Base-by-base conservation (phyloP, 2,888 invertebrate genomes). In the Andrena bucephala region DNA sequence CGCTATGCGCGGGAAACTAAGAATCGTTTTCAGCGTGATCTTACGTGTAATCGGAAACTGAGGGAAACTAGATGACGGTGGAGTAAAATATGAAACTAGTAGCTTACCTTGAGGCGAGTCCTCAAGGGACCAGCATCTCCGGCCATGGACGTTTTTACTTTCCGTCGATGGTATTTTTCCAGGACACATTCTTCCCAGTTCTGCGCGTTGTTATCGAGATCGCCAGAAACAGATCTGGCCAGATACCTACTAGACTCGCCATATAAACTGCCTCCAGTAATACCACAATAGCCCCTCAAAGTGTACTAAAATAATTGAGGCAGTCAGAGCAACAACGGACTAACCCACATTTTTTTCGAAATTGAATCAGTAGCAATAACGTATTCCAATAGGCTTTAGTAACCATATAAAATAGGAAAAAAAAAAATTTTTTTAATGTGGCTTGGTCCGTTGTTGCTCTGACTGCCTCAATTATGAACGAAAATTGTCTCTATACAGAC, bases 31-130 rank as follows among this genome's bases (percentile, higher is more conserved):
- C 80, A 86, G 52, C 66, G 60, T 50, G 70, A 74, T 77, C 85
- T 57, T 54, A 62, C 71, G 77, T 79, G 87, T 84, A 85, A 87
- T 84, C 74, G 81, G 86, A 87, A 87, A 87, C 87, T 76, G 36
- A 60, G 76, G 69, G 86, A 85, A 85, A 76, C 87, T 84, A 85
- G 81, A 87, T 27, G 81, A 81, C 76, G 59, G 42, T 36, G 36
- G 65, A 77, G 29, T 65, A 78, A 83, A 62, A 80, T 69, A 74
- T 48, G 73, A 71, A 87, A 70, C 77, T 81, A 85, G 81, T 82
- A 78, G 87, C 62, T 87, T 71, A 62, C 88, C 88, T 86, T 88
- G 87, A 86, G 66, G 59, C 70, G 3, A 60, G 73, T 74, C 74
- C 73, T 54, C 77, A 69, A 60, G 77, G 82, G 84, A 86, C 80